Conservation (phyloP, 1,140 invertebrate species). For the Parasteatoda tepidariorum region DNA sequence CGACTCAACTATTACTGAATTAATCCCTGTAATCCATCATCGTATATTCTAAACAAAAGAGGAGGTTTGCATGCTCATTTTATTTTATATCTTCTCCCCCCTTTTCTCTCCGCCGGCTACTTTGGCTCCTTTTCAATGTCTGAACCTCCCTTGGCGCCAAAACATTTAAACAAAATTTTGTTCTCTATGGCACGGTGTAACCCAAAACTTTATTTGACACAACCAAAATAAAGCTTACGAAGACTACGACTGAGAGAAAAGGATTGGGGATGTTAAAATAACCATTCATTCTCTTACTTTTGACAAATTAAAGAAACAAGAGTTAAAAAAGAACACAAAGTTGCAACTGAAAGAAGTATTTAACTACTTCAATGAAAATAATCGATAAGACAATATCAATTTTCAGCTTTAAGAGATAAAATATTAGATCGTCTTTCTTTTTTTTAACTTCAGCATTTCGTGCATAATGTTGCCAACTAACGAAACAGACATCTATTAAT, state of each 20-base stretch:
- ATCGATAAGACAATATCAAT: background rate
- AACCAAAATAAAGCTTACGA: background rate
- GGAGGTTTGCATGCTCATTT: background rate
- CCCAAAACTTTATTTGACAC: conserved; percentile 41
- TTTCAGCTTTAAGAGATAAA: too few species aligned
- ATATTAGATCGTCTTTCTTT: too few species aligned
- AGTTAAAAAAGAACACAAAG: background rate
- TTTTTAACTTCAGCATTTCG: too few species aligned
- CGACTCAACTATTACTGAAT: background rate
- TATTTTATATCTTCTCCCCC: background rate
- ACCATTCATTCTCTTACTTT: background rate
- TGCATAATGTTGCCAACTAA: too few species aligned
- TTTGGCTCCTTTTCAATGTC: conserved; percentile 15
- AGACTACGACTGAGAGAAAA: background rate
- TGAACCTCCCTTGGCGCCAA: conserved; percentile 34
- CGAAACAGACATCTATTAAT: too few species aligned
- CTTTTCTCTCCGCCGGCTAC: conserved; percentile 11
- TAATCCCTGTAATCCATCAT: background rate
- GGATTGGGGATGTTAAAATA: background rate
- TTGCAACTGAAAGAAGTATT: background rate
- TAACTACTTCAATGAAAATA: background rate
- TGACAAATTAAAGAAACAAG: background rate
- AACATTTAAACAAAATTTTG: conserved; percentile 50
- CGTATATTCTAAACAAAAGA: background rate
- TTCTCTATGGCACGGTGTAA: conserved; percentile 3